These are phyloP conservation scores for Miichthys miiuy DNA, from an alignment of 2,797 vertebrate genomes.

Conservation along the genomic window DNA sequence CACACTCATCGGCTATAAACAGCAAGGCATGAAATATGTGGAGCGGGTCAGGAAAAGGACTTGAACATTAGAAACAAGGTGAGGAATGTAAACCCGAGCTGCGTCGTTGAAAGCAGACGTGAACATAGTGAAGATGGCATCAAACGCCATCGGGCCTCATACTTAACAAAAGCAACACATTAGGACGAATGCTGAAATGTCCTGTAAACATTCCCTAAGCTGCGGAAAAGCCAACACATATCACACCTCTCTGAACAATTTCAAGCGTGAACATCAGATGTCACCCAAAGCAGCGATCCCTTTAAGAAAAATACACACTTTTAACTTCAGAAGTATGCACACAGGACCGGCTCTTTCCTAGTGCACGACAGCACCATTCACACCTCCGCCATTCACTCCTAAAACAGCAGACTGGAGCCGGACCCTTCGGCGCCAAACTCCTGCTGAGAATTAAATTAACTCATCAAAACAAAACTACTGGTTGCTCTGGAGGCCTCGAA, in stretches of 20 bases:
- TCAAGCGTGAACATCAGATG: constrained; percentile 1
- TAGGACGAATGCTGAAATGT: constrained; percentile 17
- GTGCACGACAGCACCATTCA: background rate
- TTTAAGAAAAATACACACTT: constrained; percentile 21
- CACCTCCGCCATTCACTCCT: constrained; percentile 12
- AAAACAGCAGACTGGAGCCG: constrained; percentile 40
- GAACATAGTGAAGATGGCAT: constrained; percentile 43
- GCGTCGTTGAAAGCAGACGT: constrained; percentile 56
- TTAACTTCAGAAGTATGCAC: constrained; percentile 13
- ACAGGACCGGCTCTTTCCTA: background rate
- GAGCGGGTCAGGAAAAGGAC: constrained; percentile 69
- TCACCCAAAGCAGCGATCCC: background rate
- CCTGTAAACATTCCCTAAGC: background rate
- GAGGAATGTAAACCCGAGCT: constrained; percentile 73
- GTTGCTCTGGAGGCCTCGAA: constrained; percentile 44
- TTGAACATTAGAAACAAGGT: constrained; percentile 65
- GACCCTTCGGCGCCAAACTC: constrained; percentile 56
- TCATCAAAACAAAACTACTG: constrained; percentile 64
- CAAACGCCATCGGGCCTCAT: constrained; percentile 11
- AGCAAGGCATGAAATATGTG: constrained; percentile 72
- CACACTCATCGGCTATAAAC: constrained; percentile 71
- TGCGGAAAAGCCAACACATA: constrained; percentile 22
- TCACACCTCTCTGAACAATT: constrained; percentile 11
- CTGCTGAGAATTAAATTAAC: constrained; percentile 69
- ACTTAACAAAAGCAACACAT: constrained; percentile 8